phyloP scores from a whole-genome alignment of 1,140 invertebrate genomes.

The Papilio helenus region DNA sequence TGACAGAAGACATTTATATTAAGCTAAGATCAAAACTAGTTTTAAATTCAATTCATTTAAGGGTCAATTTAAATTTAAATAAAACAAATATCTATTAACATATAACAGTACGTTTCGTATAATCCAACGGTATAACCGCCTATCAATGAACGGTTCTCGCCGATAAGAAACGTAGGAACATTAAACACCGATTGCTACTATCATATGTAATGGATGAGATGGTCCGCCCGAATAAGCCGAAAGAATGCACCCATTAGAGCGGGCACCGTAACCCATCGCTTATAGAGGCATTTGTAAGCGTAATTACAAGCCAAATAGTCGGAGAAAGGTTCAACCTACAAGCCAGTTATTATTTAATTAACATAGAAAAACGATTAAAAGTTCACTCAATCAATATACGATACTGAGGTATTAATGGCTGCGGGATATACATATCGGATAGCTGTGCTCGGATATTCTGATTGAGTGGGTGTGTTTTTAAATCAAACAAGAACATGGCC shows the following conservation, averaged over 20 bases:
- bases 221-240: constrained; percentile 36
- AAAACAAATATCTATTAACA: constrained; percentile 5
- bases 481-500: neutral
- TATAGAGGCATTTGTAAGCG: constrained; percentile 49
- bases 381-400: constrained; percentile 45
- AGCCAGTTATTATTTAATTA: constrained; percentile 45
- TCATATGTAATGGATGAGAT: constrained; percentile 47
- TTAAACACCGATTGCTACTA: constrained; percentile 40
- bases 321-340: constrained; percentile 41
- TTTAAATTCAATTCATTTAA: neutral
- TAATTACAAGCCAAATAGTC: constrained; percentile 53
- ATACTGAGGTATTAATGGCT: constrained; percentile 38
- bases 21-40: neutral
- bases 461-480: constrained; percentile 22
- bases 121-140: neutral
- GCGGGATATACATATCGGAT: neutral
- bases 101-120: neutral
- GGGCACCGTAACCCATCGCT: constrained; percentile 47
- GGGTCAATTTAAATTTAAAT: neutral
- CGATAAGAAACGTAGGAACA: constrained; percentile 21
- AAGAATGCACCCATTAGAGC: constrained; percentile 46
- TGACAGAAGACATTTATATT: constrained; percentile 11
- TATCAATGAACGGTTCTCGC: constrained; percentile 33
- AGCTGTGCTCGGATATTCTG: neutral
- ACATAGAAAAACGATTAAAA: constrained; percentile 53